Evolutionary conservation across 2,113 vertebrate genomes (phyloP).

Genomic region (Tringa solitaria): DNA sequence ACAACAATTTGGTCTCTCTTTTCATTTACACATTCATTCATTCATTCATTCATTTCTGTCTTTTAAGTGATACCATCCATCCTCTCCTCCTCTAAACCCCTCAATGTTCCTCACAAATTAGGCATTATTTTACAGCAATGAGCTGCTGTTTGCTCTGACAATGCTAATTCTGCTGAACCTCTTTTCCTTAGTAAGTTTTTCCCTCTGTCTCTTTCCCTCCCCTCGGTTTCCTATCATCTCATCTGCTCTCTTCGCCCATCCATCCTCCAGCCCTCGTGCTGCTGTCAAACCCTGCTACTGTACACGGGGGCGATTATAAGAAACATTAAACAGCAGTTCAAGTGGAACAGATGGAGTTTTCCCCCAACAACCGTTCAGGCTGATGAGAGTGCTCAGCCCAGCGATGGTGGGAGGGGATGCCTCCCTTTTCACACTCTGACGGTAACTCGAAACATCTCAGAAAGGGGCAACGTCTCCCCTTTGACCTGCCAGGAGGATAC

Average conservation of each 20-base stretch:
- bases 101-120: neutral
- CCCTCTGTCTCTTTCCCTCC: neutral
- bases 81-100: neutral
- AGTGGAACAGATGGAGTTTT: neutral
- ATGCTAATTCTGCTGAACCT: neutral
- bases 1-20: neutral
- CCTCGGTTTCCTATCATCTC: neutral
- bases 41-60: neutral
- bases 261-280: neutral
- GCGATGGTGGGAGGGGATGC: neutral
- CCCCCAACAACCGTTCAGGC: neutral
- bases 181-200: neutral
- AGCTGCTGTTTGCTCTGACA: neutral
- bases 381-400: neutral
- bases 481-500: neutral
- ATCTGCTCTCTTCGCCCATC: neutral
- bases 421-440: neutral
- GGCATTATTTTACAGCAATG: neutral
- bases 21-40: neutral
- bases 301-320: neutral
- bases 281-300: constrained; percentile 1
- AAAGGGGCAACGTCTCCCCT: neutral
- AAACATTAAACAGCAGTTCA: constrained; percentile 5
- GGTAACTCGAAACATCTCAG: neutral
- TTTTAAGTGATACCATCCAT: neutral